Evolutionary conservation across 1,140 invertebrate species (phyloP), one percentile per base, ranked within the genome.

Genomic region (Ips typographus): DNA sequence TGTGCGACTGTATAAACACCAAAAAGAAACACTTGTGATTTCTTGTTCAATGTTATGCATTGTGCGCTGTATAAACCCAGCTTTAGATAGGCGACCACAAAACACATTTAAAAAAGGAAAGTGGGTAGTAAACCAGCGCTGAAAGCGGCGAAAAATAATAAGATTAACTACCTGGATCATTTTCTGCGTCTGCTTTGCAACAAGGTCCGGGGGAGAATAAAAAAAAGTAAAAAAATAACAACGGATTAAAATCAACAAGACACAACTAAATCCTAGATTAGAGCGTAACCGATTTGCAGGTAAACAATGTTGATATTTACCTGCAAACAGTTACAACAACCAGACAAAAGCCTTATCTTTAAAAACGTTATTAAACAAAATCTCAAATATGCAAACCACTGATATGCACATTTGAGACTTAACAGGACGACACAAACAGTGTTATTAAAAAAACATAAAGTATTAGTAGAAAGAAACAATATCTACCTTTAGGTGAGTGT

Each of bases 151-250:
- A 69, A 73, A 70, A 69, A 68, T 68, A 72, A 65, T 47, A 71
- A 75, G 75, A 67, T 68, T 70, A 75, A 77, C 76, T 77, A 77
- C 76, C 76, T 77, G 76, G 73, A 71, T 76, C 75, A 62, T 66
- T 65, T 65, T 77, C 76, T 58, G 76, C 66, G 49, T 77, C 76
- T 74, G 69, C 63, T 71, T 59, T 72, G 67, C 72, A 65, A 49
- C 67, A 68, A 55, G 65, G 58, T 59, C 73, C 75, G 65, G 43
- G 63, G 58, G 64, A 73, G 71, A 73, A 70, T 57, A 74, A 76
- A 68, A 73, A 52, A 52, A 71, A 71, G 55, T 66, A 75, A 74
- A 75, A 72, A 75, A 74, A 74, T 55, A 75, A 73, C 56, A 74
- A 73, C 69, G 56, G 57, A 70, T 70, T 65, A 66, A 72, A 72